A percentile compares a stretch with the other conserved stretches of the same genome.
Conservation (phyloP, 2,888 invertebrate genomes). For the Drosophila mimetica region DNA sequence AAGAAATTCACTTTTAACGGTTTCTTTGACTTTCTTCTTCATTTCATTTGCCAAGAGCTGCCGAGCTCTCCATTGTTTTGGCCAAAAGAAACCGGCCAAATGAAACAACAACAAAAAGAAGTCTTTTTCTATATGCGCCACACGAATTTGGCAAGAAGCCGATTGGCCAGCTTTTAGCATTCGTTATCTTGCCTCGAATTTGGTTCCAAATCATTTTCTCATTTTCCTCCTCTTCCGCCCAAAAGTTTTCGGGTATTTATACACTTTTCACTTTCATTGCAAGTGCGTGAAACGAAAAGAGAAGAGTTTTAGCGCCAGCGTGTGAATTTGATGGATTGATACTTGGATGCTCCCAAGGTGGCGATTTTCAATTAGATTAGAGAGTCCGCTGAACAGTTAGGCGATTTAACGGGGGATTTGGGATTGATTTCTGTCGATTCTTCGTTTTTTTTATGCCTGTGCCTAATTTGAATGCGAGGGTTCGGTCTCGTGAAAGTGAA, state of each 20-base stretch:
- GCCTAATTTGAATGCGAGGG: conserved; percentile 31
- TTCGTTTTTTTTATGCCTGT: conserved; percentile 6
- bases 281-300: conserved; percentile 55
- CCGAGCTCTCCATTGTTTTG: conserved; percentile 51
- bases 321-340: conserved; percentile 61
- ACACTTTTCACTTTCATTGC: conserved; percentile 72
- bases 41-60: conserved; percentile 58
- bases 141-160: conserved; percentile 42
- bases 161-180: conserved; percentile 43
- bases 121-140: conserved; percentile 48
- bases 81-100: conserved; percentile 43
- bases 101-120: conserved; percentile 2
- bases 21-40: conserved; percentile 72
- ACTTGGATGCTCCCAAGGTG: conserved; percentile 11
- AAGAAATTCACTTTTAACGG: conserved; percentile 59
- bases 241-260: conserved; percentile 2
- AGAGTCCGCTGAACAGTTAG: conserved; percentile 18
- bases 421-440: conserved; percentile 37
- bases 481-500: conserved; percentile 41
- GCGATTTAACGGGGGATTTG: neutral
- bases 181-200: conserved; percentile 41
- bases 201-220: conserved; percentile 46
- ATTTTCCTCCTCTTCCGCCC: conserved; percentile 1
- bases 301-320: conserved; percentile 60
- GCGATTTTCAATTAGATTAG: conserved; percentile 40